These are phyloP conservation scores for Carollia perspicillata DNA, from an alignment of 2,113 vertebrate genomes.

Conservation along the genomic window DNA sequence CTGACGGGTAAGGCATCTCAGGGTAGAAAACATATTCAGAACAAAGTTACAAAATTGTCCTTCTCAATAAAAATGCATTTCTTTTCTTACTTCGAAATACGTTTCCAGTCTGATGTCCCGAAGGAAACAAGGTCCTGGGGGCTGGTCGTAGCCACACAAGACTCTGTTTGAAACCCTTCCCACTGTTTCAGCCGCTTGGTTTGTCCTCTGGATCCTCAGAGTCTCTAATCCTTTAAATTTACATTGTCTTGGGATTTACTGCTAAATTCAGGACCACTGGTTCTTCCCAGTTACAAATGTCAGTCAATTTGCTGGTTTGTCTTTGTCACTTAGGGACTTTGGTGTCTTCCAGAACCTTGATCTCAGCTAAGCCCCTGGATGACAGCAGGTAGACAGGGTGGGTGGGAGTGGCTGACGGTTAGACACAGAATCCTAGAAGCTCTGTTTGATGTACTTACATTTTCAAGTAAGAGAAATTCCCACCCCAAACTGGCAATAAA, in stretches of 20 bases:
- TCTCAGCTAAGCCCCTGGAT: neutral
- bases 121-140: slow-evolving; percentile 32
- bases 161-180: neutral
- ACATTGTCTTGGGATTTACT: slow-evolving; percentile 14
- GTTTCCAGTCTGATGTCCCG: slow-evolving; percentile 42
- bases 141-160: neutral
- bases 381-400: neutral
- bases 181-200: neutral
- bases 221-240: neutral
- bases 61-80: slow-evolving; percentile 59
- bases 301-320: neutral
- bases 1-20: slow-evolving; percentile 66
- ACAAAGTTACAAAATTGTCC: slow-evolving; percentile 62
- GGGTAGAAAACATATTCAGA: slow-evolving; percentile 71
- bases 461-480: slow-evolving; percentile 6
- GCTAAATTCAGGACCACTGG: neutral
- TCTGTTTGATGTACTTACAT: neutral
- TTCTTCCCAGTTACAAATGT: neutral
- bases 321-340: neutral
- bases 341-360: neutral
- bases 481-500: slow-evolving; percentile 9
- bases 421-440: neutral
- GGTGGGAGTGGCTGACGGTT: neutral
- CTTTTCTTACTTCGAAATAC: slow-evolving; percentile 31
- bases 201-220: slow-evolving; percentile 1